A percentile compares a stretch with the other conserved stretches of the same genome.
These are phyloP conservation scores for Poecilia latipinna DNA, from an alignment of 2,113 vertebrate genomes.

Conservation along the genomic window DNA sequence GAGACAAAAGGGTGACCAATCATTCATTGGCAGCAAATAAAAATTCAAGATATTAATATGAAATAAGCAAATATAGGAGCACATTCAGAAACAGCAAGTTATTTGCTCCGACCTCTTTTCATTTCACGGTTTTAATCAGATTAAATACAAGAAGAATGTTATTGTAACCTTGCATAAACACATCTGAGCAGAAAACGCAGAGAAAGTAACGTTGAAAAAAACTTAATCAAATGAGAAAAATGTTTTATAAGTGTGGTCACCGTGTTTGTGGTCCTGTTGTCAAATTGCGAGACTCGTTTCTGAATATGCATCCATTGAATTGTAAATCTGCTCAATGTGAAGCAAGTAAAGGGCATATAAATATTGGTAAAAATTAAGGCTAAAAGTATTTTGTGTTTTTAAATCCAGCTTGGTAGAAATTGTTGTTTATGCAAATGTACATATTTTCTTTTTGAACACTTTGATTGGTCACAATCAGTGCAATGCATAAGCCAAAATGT, in stretches of 20 bases:
- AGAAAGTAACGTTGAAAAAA: not conserved
- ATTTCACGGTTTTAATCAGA: constrained; percentile 26
- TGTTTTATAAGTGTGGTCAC: not conserved
- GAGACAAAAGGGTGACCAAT: constrained; percentile 36
- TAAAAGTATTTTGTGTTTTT: not conserved
- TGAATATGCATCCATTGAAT: constrained; percentile 4
- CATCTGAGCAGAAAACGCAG: not conserved
- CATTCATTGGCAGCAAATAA: constrained; percentile 43
- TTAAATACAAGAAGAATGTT: not conserved
- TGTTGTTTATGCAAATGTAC: not conserved
- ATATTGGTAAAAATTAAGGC: not conserved
- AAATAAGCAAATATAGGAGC: constrained; percentile 39
- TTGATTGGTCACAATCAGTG: not conserved
- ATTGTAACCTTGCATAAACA: not conserved
- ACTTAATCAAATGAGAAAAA: not conserved
- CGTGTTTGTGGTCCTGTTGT: not conserved
- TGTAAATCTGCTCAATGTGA: not conserved
- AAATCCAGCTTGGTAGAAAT: not conserved
- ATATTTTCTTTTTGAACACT: not conserved
- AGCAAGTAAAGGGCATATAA: too few relatives aligned
- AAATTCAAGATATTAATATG: constrained; percentile 36
- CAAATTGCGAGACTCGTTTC: not conserved
- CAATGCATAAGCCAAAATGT: not conserved
- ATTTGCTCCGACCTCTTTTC: constrained; percentile 31
- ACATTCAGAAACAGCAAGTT: constrained; percentile 3